These are phyloP conservation scores for Lemur catta DNA, from an alignment of 2,797 vertebrate genomes.

Conservation along the genomic window DNA sequence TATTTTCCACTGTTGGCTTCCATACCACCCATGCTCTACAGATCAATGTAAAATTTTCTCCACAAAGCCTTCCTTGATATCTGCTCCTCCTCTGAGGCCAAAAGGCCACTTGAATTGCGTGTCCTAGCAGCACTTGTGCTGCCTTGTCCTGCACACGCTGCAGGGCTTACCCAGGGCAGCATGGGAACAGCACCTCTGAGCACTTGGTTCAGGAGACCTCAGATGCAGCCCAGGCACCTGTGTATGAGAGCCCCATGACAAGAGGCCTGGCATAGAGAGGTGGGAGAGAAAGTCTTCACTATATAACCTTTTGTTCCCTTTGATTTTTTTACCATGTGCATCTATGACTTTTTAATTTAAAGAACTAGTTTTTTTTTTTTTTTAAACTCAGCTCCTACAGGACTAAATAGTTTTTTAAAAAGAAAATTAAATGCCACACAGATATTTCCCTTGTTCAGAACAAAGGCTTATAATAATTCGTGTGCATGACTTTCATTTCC, in stretches of 20 bases:
- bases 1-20: not conserved
- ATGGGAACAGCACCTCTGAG: no score
- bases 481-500: not conserved
- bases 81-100: not conserved
- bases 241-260: not conserved
- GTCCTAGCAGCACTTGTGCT: not conserved
- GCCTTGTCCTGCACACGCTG: not conserved
- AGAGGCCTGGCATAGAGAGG: not conserved
- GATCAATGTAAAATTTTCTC: not conserved
- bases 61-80: not conserved
- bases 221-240: not conserved
- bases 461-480: not conserved
- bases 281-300: not conserved
- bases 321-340: not conserved
- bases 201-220: not conserved
- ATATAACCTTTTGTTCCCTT: not conserved
- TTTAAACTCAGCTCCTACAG: not conserved
- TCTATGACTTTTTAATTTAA: not conserved
- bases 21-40: accelerated
- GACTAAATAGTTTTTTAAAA: not conserved
- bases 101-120: not conserved
- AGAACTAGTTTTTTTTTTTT: not conserved
- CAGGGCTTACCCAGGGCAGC: not conserved
- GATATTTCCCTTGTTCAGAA: not conserved
- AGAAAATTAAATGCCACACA: not conserved